phyloP scores from a whole-genome alignment of 2,888 invertebrate species.

The Lycia hirtaria region DNA sequence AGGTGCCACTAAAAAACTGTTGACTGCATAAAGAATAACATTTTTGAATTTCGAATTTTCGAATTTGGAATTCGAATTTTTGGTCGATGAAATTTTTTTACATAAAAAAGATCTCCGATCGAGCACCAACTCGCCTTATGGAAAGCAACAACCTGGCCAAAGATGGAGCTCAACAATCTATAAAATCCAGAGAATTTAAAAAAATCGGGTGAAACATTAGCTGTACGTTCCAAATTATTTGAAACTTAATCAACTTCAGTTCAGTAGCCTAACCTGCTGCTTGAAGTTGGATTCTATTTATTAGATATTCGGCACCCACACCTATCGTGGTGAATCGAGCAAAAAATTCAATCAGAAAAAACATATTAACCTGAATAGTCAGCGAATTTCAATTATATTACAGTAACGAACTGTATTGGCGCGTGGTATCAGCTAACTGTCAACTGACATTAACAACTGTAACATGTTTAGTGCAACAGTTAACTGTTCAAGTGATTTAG shows the following conservation, averaged over 20 bases:
- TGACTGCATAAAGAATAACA: too few species aligned
- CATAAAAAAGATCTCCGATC: too few species aligned
- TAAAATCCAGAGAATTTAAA: too few species aligned
- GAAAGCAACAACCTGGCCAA: too few species aligned
- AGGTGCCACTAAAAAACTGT: too few species aligned
- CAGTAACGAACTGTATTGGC: constrained; percentile 46
- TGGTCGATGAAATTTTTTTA: too few species aligned
- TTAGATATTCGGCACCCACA: constrained; percentile 10
- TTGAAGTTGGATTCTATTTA: neutral
- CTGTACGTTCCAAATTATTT: too few species aligned
- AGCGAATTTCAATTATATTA: constrained; percentile 50
- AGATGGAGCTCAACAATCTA: too few species aligned
- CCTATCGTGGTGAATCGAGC: constrained; percentile 35
- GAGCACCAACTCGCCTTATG: too few species aligned
- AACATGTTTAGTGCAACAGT: neutral
- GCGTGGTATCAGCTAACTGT: constrained; percentile 32
- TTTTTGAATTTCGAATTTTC: too few species aligned
- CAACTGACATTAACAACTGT: constrained; percentile 6
- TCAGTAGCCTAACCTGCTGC: neutral
- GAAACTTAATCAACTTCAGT: neutral
- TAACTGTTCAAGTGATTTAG: neutral
- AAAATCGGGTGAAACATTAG: too few species aligned
- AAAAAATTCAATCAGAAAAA: constrained; percentile 45
- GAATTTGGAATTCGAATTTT: too few species aligned
- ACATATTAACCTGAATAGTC: constrained; percentile 46